Evolutionary conservation across 2,888 invertebrate genomes (phyloP).

Genomic region (Hesperia comma): DNA sequence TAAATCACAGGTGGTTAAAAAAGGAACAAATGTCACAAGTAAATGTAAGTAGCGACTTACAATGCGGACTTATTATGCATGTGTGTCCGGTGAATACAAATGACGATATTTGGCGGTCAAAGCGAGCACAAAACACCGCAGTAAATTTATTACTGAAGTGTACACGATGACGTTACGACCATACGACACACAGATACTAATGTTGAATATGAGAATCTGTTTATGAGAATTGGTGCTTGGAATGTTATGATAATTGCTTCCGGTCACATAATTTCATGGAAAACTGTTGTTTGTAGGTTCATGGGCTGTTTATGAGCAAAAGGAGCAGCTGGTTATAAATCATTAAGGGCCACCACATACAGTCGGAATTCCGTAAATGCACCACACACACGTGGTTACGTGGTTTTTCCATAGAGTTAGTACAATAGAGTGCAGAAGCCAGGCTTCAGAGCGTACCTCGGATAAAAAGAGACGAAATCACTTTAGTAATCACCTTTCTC

Average conservation of each 20-base stretch:
- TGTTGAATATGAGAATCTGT: slow-evolving; percentile 67
- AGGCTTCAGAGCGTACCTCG: too few species aligned
- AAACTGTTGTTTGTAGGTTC: slow-evolving; percentile 43
- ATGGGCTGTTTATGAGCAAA: background rate
- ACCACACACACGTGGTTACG: too few species aligned
- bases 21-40: slow-evolving; percentile 47
- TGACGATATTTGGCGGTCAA: slow-evolving; percentile 73
- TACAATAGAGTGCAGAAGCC: too few species aligned
- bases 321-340: too few species aligned
- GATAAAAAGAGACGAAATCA: too few species aligned
- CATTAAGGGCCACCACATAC: too few species aligned
- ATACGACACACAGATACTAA: slow-evolving; percentile 52
- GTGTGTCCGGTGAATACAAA: slow-evolving; percentile 64
- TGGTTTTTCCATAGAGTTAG: too few species aligned
- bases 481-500: too few species aligned
- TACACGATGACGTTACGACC: slow-evolving; percentile 52
- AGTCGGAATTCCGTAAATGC: too few species aligned
- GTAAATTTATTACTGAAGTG: slow-evolving; percentile 61
- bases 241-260: slow-evolving; percentile 71
- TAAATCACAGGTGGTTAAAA: slow-evolving; percentile 24
- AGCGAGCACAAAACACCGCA: slow-evolving; percentile 58
- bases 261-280: slow-evolving; percentile 67
- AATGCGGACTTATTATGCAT: slow-evolving; percentile 51
- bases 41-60: slow-evolving; percentile 56
- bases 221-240: slow-evolving; percentile 66